Conservation (phyloP, 2,888 invertebrate species). For the Lepidocyrtoides sp. region DNA sequence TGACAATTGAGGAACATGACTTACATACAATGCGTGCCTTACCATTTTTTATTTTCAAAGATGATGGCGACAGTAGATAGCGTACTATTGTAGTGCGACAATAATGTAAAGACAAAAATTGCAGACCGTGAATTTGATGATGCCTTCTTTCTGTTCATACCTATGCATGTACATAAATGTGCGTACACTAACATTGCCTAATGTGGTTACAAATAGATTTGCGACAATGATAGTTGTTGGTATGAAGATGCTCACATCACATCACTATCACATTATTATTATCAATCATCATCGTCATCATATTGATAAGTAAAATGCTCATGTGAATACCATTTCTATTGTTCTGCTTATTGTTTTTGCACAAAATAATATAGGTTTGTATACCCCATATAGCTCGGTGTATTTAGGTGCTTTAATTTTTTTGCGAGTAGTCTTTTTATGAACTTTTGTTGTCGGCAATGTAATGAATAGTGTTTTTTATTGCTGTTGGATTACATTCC, state of each 20-base stretch:
- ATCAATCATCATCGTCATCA: neutral
- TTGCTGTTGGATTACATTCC: neutral
- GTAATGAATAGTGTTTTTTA: slow-evolving; percentile 13
- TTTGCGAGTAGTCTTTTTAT: too few species aligned
- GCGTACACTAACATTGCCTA: neutral
- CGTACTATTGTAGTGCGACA: neutral
- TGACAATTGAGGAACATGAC: neutral
- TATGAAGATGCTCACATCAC: neutral
- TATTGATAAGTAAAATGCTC: slow-evolving; percentile 7
- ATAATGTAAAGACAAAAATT: neutral
- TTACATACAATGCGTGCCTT: neutral
- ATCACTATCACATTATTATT: neutral
- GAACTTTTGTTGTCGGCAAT: neutral
- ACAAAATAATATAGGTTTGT: slow-evolving; percentile 13
- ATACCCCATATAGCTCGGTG: neutral
- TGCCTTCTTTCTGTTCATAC: slow-evolving; percentile 4
- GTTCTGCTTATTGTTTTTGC: slow-evolving; percentile 20
- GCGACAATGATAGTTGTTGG: neutral
- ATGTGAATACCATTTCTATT: neutral
- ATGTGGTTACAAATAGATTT: slow-evolving; percentile 14
- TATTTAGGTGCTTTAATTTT: slow-evolving; percentile 9
- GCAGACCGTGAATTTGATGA: slow-evolving; percentile 7
- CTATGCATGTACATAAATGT: slow-evolving; percentile 12
- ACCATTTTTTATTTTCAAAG: neutral
- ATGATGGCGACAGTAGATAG: neutral